Conservation (phyloP, 2,113 vertebrate species). For the Cochlearius cochlearius region DNA sequence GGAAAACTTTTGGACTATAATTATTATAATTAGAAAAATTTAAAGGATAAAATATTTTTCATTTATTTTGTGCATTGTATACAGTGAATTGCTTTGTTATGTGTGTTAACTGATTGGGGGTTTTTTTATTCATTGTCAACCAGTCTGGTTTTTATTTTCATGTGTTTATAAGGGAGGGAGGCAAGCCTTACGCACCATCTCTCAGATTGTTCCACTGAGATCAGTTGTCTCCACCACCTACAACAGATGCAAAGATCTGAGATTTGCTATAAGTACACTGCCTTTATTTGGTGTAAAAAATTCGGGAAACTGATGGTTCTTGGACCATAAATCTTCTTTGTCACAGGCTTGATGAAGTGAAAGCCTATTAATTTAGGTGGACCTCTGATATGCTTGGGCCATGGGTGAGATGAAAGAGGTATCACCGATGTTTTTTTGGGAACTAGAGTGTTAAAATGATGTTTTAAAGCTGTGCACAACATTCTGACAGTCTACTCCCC, state of each 20-base stretch:
- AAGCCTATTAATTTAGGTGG: neutral
- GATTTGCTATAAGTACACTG: neutral
- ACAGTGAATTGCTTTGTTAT: neutral
- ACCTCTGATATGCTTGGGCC: neutral
- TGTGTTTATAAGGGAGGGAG: neutral
- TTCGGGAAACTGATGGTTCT: neutral
- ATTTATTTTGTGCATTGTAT: neutral
- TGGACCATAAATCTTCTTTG: neutral
- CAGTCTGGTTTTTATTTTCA: neutral
- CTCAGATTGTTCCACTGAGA: neutral
- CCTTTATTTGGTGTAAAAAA: neutral
- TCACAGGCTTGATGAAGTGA: neutral
- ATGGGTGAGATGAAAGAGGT: neutral
- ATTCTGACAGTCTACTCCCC: neutral
- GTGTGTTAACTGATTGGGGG: fast-evolving
- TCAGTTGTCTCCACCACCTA: neutral
- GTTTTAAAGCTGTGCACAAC: neutral
- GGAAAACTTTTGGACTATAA: neutral
- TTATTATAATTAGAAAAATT: neutral
- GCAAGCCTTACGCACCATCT: neutral
- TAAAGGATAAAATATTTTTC: neutral
- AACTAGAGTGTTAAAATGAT: neutral
- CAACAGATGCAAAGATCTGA: neutral
- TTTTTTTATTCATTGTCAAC: neutral
- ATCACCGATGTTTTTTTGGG: neutral